A percentile compares a stretch with the other conserved stretches of the same genome.
These are phyloP conservation scores for Spatula versicolor DNA, from an alignment of 2,797 vertebrate species.

Conservation along the genomic window DNA sequence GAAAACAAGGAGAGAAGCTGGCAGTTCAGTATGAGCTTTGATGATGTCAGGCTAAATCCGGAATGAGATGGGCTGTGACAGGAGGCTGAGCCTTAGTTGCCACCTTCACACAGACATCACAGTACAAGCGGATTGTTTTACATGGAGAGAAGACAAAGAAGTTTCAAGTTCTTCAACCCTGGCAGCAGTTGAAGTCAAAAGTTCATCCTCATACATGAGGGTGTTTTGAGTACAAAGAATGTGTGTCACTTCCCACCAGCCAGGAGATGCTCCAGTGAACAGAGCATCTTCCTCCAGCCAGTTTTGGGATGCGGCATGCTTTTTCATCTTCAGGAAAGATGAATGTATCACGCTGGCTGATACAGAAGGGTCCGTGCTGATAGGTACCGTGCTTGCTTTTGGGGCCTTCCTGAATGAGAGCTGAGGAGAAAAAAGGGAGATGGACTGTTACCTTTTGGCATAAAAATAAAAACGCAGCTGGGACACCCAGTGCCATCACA, in stretches of 20 bases:
- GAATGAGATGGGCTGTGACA: conserved; percentile 50
- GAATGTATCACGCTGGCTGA: neutral
- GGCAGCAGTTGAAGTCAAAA: conserved; percentile 54
- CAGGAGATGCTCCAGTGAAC: neutral
- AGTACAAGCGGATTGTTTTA: conserved; percentile 43
- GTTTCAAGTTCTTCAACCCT: conserved; percentile 29
- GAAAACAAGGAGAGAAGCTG: conserved; percentile 57
- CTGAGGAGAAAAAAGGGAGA: neutral
- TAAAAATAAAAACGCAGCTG: neutral
- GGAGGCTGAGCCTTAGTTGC: conserved; percentile 45
- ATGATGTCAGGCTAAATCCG: conserved; percentile 55
- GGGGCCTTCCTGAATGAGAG: neutral
- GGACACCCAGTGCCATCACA: neutral
- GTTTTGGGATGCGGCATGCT: neutral
- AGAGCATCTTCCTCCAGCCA: neutral
- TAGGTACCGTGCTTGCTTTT: neutral
- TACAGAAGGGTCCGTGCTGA: neutral
- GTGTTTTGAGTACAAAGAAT: neutral
- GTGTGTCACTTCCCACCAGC: neutral
- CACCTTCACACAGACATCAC: conserved; percentile 18
- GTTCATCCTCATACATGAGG: conserved; percentile 11
- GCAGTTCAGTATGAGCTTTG: conserved; percentile 47
- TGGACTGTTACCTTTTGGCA: neutral
- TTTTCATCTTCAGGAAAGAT: neutral
- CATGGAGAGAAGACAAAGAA: conserved; percentile 38